Conservation (phyloP, 2,888 invertebrate genomes). For the Drosophila greeni region DNA sequence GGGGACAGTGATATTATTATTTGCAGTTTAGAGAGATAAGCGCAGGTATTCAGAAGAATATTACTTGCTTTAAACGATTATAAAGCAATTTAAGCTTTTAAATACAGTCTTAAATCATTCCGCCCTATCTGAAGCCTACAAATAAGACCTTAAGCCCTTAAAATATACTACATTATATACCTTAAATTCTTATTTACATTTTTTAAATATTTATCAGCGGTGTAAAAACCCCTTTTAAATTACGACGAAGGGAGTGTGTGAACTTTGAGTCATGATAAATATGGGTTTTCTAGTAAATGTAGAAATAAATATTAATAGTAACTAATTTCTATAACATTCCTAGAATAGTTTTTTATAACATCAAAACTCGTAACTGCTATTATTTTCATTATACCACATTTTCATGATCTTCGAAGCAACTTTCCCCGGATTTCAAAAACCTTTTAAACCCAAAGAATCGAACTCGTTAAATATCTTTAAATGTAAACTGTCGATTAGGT, state of each 20-base stretch:
- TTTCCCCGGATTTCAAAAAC: too few species aligned
- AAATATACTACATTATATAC: neutral
- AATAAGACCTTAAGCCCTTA: neutral
- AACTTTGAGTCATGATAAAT: too few species aligned
- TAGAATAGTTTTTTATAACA: too few species aligned
- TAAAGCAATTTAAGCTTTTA: neutral
- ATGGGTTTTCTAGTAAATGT: neutral
- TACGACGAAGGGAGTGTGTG: neutral
- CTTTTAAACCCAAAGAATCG: neutral
- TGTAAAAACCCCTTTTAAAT: neutral
- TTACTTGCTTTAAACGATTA: neutral
- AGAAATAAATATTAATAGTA: too few species aligned
- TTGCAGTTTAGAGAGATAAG: neutral
- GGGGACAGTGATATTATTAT: too few species aligned
- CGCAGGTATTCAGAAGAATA: neutral
- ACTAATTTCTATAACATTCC: too few species aligned
- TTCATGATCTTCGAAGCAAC: too few species aligned
- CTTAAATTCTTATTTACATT: neutral
- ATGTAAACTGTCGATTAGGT: slow-evolving; percentile 29
- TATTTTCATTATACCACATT: too few species aligned
- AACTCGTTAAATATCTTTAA: neutral
- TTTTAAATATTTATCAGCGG: neutral
- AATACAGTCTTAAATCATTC: neutral
- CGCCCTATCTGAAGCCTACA: neutral
- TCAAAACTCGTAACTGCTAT: too few species aligned